Percentiles rank a stretch among this genome's conserved stretches.
These are phyloP conservation scores for Brachymystax lenok DNA, from an alignment of 2,797 vertebrate species.

Conservation along the genomic window DNA sequence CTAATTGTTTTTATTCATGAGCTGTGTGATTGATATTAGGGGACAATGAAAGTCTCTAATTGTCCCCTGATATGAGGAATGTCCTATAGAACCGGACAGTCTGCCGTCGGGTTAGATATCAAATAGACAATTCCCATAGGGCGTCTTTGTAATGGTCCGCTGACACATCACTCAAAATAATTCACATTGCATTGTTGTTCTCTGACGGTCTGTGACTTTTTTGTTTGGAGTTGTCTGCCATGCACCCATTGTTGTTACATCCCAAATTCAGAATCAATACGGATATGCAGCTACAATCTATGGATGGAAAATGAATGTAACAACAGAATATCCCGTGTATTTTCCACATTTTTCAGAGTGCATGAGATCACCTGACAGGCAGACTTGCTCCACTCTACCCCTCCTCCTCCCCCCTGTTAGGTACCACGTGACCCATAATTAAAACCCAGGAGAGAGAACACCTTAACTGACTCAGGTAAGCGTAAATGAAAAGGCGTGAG, in stretches of 20 bases:
- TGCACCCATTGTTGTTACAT: not conserved
- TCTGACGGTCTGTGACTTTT: conserved; percentile 58
- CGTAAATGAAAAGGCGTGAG: conserved; percentile 40
- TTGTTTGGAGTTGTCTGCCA: not conserved
- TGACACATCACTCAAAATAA: conserved; percentile 71
- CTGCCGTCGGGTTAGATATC: conserved; percentile 66
- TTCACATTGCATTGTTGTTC: conserved; percentile 63
- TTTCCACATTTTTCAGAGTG: not conserved
- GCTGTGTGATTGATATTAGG: conserved; percentile 77
- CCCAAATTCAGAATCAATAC: not conserved
- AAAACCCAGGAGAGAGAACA: conserved; percentile 66
- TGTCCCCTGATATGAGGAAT: conserved; percentile 72
- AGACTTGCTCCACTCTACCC: not conserved
- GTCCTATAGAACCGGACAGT: conserved; percentile 52
- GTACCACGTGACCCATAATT: conserved; percentile 56
- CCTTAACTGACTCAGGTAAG: conserved; percentile 68
- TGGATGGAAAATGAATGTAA: not conserved
- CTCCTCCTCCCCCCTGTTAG: conserved; percentile 7
- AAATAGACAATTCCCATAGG: conserved; percentile 76
- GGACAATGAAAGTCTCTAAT: conserved; percentile 76
- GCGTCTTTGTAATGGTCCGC: conserved; percentile 62
- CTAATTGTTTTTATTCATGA: conserved; percentile 81
- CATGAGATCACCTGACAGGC: conserved; percentile 5
- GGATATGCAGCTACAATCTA: not conserved
- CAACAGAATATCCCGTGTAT: not conserved